Evolutionary conservation across 2,888 invertebrate genomes (phyloP), one percentile per base, ranked within the genome.

Genomic region (Dolichopus griseipennis): DNA sequence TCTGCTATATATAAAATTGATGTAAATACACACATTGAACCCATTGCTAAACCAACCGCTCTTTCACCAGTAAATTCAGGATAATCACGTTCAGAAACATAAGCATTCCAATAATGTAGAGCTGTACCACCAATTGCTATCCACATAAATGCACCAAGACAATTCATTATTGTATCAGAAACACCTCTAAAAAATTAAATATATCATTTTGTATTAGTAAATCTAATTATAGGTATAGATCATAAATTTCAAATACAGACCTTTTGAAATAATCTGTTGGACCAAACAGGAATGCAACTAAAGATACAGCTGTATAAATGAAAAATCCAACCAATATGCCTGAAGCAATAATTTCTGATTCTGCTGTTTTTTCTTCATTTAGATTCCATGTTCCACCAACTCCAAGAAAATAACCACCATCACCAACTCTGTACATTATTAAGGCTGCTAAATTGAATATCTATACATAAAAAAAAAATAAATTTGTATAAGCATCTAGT

Each of bases 361-460:
- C 93, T 0, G 92, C 88, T 78, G 89, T 92, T 83, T 93, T 93
- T 78, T 92, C 91, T 79, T 93, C 93, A 75, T 93, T 92, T 67
- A 93, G 84, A 82, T 93, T 93, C 93, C 93, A 93, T 21, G 92
- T 92, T 68, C 93, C 93, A 65, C 93, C 93, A 67, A 93, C 90
- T 52, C 93, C 93, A 70, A 94, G 84, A 78, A 93, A 93, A 77
- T 88, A 87, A 3, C 93, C 93, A 73, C 88, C 87, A 82, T 89
- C 90, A 18, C 93, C 93, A 34, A 90, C 89, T 71, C 93, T 87
- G 81, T 94, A 93, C 10, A 93, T n/a, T 37, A 62, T 10, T 27
- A 65, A 69, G 43, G 63, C 61, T 33, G 20, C 62, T 68, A 68
- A 67, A 66, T 67, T 71, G 70, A 33, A 66, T 84, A 93, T 93